Base-by-base conservation (phyloP, 1,140 invertebrate genomes). In the Epicauta chinensis region DNA sequence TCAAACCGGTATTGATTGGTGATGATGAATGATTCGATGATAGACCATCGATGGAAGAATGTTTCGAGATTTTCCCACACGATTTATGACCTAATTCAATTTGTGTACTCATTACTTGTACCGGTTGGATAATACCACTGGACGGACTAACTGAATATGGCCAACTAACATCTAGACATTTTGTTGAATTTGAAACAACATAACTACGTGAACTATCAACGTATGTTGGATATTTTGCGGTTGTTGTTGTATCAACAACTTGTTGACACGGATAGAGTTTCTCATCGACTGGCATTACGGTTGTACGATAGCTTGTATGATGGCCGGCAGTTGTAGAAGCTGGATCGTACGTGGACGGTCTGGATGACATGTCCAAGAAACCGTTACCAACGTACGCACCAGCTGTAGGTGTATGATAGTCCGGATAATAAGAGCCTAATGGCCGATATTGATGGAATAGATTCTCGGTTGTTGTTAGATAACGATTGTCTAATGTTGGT, bases 381-480 rank as follows among this genome's bases (percentile, higher is more conserved):
- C 86, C 85, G 64, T 89, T 89, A 9, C 82, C 79, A n/a, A 85
- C 77, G 59, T 86, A 87, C 6, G 81, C 76, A 41, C 77, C 76
- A 1, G 76, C 66, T 0, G 79, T 67, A 0, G 77, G 65, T 35
- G 77, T 67, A 55, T 81, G 80, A 54, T 87, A 91, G 14, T 89
- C 84, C 0, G 84, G 80, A 58, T 89, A 90, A 62, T 89, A 89
- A 1, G 81, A 79, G 13, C 82, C 79, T 1, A 87, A 66, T 0
- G 88, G 85, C 34, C 89, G 80, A 71, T 91, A 91, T 66, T 92
- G 87, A 68, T 86, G 86, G 71, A 93, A 90, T 49, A 92, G 75
- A 64, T 91, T 91, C 59, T 92, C 89, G 5, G 87, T 83, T 0
- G 80, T 76, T 7, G 83, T 76, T 12, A 87, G 69, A 64, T 87